Evolutionary conservation across 2,888 invertebrate genomes (phyloP), one percentile per base, ranked within the genome.

Genomic region (Cosmia pyralina): DNA sequence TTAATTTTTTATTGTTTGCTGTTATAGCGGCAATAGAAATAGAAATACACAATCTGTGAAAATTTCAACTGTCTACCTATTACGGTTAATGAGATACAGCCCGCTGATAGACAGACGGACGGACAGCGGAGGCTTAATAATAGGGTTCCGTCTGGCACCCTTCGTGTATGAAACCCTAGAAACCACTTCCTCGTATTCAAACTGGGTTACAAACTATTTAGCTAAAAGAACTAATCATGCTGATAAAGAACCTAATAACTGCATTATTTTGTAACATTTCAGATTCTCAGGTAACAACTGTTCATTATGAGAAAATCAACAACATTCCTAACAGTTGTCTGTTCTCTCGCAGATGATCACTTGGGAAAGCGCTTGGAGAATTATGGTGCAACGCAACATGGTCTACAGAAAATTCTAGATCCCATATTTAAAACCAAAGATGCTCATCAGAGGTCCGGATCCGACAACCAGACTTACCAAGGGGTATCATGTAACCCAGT

Each of bases 321-420:
- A 48, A 41, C 52, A 50, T 58, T 50, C 17, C n/a, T 50, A 71
- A 34, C 44, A 72, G 44, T 22, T 22, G 8, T 11, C 19, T 72
- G 72, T 72, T 72, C 58, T 59, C 73, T 58, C 22, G 7, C 72
- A 59, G 22, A 44, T 28, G 28, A 41, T 41, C 11, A 4, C 58
- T 34, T 44, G 44, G n/a, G 34, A 34, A 58, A 50, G 28, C 17
- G 28, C n/a, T n/a, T 13, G 22, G 15, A 34, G 10, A 52, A 72
- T 7, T 8, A 72, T 50, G 72, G 10, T 15, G 50, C n/a, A 55
- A 50, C 1, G 15, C 15, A 38, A 28, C 15, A 11, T 38, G 10
- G 19, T 38, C 38, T 53, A 34, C 13, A 46, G 1, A 19, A 10
- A 13, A 15, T 22, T 10, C 1, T 7, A 69, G 4, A 70, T 34